Percentiles rank a stretch among this genome's conserved stretches.
These are phyloP conservation scores for Phocoena phocoena DNA, from an alignment of 2,113 vertebrate species.

Conservation along the genomic window DNA sequence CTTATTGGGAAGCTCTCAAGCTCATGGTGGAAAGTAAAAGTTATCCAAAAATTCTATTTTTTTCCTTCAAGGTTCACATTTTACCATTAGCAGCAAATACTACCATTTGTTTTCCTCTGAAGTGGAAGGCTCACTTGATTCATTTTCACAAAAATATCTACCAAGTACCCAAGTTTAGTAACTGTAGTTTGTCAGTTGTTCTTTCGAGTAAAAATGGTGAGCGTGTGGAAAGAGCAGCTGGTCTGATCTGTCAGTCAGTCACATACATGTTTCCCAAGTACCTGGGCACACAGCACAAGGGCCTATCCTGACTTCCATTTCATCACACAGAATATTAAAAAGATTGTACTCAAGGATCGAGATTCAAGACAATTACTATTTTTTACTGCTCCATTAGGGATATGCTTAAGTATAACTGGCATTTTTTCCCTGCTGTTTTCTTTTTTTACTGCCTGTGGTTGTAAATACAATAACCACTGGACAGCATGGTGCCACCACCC, in stretches of 20 bases:
- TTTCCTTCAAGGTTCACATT: not conserved
- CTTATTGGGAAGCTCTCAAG: not conserved
- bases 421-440: not conserved
- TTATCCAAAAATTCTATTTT: not conserved
- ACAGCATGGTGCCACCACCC: accelerated
- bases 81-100: not conserved
- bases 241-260: not conserved
- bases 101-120: not conserved
- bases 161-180: not conserved
- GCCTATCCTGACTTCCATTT: accelerated
- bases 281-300: accelerated
- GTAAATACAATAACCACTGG: accelerated
- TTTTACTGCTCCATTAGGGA: not conserved
- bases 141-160: not conserved
- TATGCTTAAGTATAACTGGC: not conserved
- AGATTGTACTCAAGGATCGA: accelerated
- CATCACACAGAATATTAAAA: not conserved
- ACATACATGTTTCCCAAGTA: accelerated
- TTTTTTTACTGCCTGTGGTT: accelerated
- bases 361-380: too few relatives aligned
- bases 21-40: not conserved
- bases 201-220: not conserved
- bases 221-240: accelerated
- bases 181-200: accelerated
- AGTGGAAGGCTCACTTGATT: not conserved